Conservation (phyloP, 2,113 vertebrate species). For the Jaculus jaculus region DNA sequence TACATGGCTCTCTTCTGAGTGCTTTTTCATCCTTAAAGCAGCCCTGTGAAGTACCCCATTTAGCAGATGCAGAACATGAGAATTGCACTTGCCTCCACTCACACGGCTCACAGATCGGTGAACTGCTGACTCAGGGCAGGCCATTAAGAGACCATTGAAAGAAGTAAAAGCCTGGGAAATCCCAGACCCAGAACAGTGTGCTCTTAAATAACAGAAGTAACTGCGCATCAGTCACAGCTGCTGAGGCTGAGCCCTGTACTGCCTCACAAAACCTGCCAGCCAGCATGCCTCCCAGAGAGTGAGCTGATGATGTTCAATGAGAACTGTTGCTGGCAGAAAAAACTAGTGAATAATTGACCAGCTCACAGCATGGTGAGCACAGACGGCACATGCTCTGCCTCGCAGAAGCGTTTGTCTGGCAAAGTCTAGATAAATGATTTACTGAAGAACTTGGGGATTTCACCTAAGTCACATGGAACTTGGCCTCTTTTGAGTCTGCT, state of each 20-base stretch:
- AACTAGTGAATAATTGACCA: background rate
- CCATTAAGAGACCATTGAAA: background rate
- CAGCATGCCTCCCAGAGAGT: accelerated
- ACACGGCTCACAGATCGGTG: background rate
- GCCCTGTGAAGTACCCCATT: background rate
- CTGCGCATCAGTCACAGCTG: background rate
- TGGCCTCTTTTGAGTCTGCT: background rate
- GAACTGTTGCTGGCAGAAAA: background rate
- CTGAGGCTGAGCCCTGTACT: background rate
- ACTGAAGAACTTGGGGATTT: background rate
- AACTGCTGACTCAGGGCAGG: background rate
- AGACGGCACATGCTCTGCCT: background rate
- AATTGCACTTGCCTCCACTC: background rate
- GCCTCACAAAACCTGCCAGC: background rate
- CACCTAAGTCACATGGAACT: background rate
- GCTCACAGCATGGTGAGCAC: background rate
- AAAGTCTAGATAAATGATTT: background rate
- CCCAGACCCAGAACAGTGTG: background rate
- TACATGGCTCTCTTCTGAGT: background rate
- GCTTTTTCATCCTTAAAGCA: background rate
- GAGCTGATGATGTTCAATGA: background rate
- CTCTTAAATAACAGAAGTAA: background rate
- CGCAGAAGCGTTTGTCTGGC: background rate
- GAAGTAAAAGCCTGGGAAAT: conserved; percentile 22
- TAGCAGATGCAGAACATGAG: background rate